phyloP scores from a whole-genome alignment of 1,140 invertebrate genomes.

The Microplitis mediator region DNA sequence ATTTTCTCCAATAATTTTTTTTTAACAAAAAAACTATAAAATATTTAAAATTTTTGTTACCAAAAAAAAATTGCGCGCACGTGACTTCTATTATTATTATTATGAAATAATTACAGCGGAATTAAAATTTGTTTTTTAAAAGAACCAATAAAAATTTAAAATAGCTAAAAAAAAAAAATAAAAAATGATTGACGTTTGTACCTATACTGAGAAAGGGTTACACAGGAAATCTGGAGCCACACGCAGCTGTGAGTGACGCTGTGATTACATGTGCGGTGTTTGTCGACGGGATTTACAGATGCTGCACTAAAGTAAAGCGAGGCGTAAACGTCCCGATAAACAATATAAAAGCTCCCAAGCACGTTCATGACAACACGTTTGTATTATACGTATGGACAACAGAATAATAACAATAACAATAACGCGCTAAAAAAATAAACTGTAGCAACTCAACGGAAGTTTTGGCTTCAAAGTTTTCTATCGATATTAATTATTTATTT shows the following conservation, averaged over 20 bases:
- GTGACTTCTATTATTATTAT: no score
- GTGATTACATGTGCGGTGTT: constrained; percentile 27
- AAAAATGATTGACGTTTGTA: constrained; percentile 1
- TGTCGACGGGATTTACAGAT: constrained; percentile 33
- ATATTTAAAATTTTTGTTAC: no score
- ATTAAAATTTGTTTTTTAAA: no score
- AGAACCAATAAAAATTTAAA: no score
- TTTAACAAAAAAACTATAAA: no score
- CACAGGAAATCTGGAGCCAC: constrained; percentile 14
- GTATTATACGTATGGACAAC: background rate
- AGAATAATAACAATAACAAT: background rate
- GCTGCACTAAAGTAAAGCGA: constrained; percentile 28
- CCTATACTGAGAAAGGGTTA: background rate
- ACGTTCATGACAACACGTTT: background rate
- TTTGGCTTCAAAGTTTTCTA: no score
- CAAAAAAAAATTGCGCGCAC: no score
- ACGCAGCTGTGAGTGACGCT: constrained; percentile 26
- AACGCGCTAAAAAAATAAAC: background rate
- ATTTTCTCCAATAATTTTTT: no score
- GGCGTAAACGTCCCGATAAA: constrained; percentile 37
- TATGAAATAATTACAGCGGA: no score
- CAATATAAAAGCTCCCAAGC: constrained; percentile 23
- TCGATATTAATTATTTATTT: no score
- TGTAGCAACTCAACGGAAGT: no score
- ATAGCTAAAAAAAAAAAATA: background rate